These are phyloP conservation scores for Caenorhabditis doughertyi DNA, from an alignment of 2,888 invertebrate species.

Conservation along the genomic window DNA sequence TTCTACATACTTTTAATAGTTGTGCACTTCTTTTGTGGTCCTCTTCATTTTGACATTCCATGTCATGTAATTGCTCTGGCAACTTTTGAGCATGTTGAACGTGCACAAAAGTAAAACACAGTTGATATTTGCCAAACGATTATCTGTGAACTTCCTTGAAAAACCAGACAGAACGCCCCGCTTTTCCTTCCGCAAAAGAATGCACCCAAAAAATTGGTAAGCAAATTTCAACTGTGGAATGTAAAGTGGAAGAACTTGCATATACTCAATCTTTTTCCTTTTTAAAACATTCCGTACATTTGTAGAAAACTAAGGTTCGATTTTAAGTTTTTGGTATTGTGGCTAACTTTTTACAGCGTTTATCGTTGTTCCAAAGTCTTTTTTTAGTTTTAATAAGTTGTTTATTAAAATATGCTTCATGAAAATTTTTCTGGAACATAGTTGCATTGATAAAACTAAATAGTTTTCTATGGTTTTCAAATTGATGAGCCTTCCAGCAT, in stretches of 20 bases:
- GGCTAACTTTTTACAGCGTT: neutral
- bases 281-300: too few relatives aligned
- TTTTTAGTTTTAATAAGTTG: neutral
- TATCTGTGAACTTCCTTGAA: constrained; percentile 38
- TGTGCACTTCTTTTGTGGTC: constrained; percentile 19
- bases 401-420: too few relatives aligned
- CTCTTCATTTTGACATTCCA: constrained; percentile 8
- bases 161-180: constrained; percentile 28
- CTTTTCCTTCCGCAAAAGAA: constrained; percentile 5
- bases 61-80: constrained; percentile 19
- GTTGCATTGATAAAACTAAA: too few relatives aligned
- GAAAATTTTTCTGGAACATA: too few relatives aligned
- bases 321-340: neutral
- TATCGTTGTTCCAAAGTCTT: neutral
- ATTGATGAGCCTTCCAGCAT: too few relatives aligned
- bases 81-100: constrained; percentile 12
- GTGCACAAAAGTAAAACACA: constrained; percentile 14
- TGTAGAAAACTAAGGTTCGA: too few relatives aligned
- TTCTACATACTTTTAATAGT: constrained; percentile 29
- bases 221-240: neutral
- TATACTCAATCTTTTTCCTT: neutral
- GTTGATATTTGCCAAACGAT: constrained; percentile 52
- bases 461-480: too few relatives aligned
- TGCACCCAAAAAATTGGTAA: constrained; percentile 7
- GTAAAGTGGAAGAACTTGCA: neutral